Evolutionary conservation across 2,113 vertebrate species (phyloP).

Genomic region (Lophius piscatorius): DNA sequence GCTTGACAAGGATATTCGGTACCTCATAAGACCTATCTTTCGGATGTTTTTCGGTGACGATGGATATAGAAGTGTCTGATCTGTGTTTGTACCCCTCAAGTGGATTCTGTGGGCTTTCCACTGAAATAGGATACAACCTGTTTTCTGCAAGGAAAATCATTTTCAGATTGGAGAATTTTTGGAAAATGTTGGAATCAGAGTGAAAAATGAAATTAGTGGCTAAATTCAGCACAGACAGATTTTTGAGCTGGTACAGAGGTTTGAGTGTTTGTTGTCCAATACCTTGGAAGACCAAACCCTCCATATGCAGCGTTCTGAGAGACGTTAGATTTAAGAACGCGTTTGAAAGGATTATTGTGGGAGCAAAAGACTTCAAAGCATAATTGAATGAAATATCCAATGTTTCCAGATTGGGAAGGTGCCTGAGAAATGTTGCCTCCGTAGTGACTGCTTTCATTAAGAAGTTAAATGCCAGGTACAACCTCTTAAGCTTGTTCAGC

Average conservation of each 20-base stretch:
- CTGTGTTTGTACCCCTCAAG: background rate
- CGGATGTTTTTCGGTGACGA: rapidly evolving
- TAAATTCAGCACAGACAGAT: constrained; percentile 76
- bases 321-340: constrained; percentile 73
- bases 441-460: constrained; percentile 49
- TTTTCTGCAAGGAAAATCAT: constrained; percentile 84
- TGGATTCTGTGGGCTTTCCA: background rate
- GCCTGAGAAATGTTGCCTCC: constrained; percentile 64
- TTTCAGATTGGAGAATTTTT: constrained; percentile 58
- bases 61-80: constrained; percentile 10
- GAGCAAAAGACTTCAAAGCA: constrained; percentile 46
- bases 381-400: constrained; percentile 84
- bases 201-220: constrained; percentile 83
- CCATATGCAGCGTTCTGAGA: constrained; percentile 75
- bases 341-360: constrained; percentile 57
- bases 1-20: constrained; percentile 52
- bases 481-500: constrained; percentile 52
- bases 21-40: constrained; percentile 25
- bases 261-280: constrained; percentile 70
- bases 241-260: constrained; percentile 70
- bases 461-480: constrained; percentile 76
- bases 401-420: constrained; percentile 64
- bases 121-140: constrained; percentile 73
- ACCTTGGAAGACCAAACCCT: constrained; percentile 79
- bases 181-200: constrained; percentile 67